A percentile compares a stretch with the other conserved stretches of the same genome.
phyloP scores from a whole-genome alignment of 2,797 vertebrate genomes.

The Gymnoscopelus braueri region DNA sequence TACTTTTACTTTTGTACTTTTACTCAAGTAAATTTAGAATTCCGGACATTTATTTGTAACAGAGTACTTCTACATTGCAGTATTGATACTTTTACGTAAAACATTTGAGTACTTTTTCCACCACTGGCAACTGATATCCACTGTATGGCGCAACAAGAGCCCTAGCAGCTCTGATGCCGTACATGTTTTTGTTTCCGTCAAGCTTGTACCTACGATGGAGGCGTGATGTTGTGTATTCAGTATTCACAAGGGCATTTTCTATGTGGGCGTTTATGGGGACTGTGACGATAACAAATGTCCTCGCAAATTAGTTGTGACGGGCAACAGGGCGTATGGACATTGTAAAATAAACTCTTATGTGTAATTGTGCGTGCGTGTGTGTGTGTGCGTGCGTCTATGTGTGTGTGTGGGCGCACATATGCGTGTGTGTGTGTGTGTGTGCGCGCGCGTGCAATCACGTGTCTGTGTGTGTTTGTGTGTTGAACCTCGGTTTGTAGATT shows the following conservation, averaged over 20 bases:
- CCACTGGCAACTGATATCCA: conserved; percentile 8
- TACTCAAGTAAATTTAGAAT: too few species aligned
- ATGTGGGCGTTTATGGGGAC: conserved; percentile 33
- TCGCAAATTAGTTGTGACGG: conserved; percentile 60
- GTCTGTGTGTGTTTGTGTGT: conserved; percentile 9
- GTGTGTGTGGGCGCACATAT: conserved; percentile 3
- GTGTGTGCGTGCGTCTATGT: conserved; percentile 3
- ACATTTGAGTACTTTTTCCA: too few species aligned
- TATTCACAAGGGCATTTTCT: conserved; percentile 33
- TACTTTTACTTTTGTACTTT: too few species aligned
- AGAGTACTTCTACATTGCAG: too few species aligned
- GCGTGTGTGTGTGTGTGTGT: neutral
- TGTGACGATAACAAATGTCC: conserved; percentile 59
- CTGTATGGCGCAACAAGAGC: conserved; percentile 8
- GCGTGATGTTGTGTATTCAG: conserved; percentile 11
- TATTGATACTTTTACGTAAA: too few species aligned
- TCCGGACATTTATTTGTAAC: too few species aligned
- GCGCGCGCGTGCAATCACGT: conserved; percentile 2
- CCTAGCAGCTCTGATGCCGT: too few species aligned
- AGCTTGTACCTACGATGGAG: too few species aligned
- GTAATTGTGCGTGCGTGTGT: conserved; percentile 1
- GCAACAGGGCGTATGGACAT: conserved; percentile 27
- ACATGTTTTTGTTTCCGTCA: too few species aligned
- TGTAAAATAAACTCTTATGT: too few species aligned
- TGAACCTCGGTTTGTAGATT: conserved; percentile 37